phyloP scores from a whole-genome alignment of 2,888 invertebrate genomes.

The Spisula solida region DNA sequence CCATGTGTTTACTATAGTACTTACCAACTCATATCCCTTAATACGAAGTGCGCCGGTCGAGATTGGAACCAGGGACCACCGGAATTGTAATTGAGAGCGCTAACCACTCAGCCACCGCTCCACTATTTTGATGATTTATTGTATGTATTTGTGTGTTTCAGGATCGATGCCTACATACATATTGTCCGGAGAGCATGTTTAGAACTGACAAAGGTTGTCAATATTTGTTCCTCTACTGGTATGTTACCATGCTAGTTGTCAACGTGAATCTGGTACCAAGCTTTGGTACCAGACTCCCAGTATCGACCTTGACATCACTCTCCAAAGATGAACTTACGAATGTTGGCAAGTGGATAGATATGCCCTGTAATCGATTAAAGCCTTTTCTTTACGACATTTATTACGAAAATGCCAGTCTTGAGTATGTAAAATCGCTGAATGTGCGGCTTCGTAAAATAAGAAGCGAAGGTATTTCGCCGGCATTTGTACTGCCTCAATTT shows the following conservation, averaged over 20 bases:
- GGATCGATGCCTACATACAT: neutral
- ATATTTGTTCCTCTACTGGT: neutral
- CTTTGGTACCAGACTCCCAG: neutral
- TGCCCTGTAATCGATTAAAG: neutral
- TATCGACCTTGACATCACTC: neutral
- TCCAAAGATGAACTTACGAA: neutral
- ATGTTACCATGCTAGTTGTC: neutral
- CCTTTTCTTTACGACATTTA: neutral
- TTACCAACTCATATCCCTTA: too few relatives aligned
- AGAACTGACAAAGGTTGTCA: neutral
- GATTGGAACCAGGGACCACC: too few relatives aligned
- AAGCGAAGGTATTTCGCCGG: neutral
- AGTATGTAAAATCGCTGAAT: neutral
- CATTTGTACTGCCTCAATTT: neutral
- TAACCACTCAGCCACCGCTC: too few relatives aligned
- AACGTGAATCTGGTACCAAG: neutral
- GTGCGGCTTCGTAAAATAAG: neutral
- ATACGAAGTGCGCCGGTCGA: too few relatives aligned
- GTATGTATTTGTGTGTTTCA: neutral
- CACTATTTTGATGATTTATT: too few relatives aligned
- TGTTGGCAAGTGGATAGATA: neutral
- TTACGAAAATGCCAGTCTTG: neutral
- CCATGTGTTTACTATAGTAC: too few relatives aligned
- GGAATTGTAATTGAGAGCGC: too few relatives aligned
- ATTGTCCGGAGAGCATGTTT: constrained; percentile 10